Conservation (phyloP, 2,113 vertebrate species). For the mouse (Mus musculus) region GRCm39 chr7:85889501-85890000, state of each 20-base stretch:
- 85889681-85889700: background rate
- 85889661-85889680: background rate
- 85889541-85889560: background rate
- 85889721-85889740: background rate
- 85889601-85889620: background rate
- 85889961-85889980: background rate
- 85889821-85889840: background rate
- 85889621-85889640: background rate
- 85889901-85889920: background rate
- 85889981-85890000: background rate
- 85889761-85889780: background rate
- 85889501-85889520: background rate
- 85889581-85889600: background rate
- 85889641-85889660: background rate
- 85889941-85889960: background rate
- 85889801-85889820: background rate
- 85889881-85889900: background rate
- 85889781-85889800: background rate
- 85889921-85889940: background rate
- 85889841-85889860: background rate
- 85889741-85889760: background rate
- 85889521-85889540: background rate
- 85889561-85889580: background rate
- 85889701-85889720: background rate
- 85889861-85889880: background rate